These are phyloP conservation scores for Fregata magnificens DNA, from an alignment of 2,113 vertebrate genomes.

Conservation along the genomic window DNA sequence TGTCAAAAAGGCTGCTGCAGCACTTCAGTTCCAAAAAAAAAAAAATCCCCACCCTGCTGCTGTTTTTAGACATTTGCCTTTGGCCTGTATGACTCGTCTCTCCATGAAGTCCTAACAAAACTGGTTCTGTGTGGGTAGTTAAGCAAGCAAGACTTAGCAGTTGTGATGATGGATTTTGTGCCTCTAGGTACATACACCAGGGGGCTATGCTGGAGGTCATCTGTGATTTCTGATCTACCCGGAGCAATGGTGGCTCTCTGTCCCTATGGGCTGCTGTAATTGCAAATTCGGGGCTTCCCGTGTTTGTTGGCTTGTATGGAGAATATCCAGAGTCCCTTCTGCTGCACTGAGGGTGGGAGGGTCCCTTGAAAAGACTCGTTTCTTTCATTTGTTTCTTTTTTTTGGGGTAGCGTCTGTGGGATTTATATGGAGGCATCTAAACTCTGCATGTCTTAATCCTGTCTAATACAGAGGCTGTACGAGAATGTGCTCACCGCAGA, in stretches of 20 bases:
- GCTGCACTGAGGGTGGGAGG: neutral
- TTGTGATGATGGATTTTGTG: neutral
- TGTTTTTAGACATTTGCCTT: neutral
- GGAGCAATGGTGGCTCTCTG: neutral
- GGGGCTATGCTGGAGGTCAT: neutral
- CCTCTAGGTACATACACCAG: too few relatives aligned
- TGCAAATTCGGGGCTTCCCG: neutral
- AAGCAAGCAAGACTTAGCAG: neutral
- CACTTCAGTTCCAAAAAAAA: too few relatives aligned
- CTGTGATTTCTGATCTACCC: neutral
- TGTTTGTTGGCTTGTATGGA: neutral
- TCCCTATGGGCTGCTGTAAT: too few relatives aligned
- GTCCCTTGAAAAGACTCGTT: neutral
- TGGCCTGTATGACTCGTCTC: neutral
- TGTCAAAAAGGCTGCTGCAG: too few relatives aligned
- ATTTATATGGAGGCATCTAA: neutral
- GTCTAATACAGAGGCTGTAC: neutral
- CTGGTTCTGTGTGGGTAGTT: neutral
- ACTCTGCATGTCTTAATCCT: neutral
- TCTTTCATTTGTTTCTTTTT: neutral
- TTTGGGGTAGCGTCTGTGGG: neutral
- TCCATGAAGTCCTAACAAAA: neutral
- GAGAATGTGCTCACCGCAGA: fast-evolving
- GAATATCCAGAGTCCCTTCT: neutral
- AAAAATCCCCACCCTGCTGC: slow-evolving; percentile 6